Evolutionary conservation across 2,113 vertebrate genomes (phyloP).

Genomic region (Lepisosteus osseus): DNA sequence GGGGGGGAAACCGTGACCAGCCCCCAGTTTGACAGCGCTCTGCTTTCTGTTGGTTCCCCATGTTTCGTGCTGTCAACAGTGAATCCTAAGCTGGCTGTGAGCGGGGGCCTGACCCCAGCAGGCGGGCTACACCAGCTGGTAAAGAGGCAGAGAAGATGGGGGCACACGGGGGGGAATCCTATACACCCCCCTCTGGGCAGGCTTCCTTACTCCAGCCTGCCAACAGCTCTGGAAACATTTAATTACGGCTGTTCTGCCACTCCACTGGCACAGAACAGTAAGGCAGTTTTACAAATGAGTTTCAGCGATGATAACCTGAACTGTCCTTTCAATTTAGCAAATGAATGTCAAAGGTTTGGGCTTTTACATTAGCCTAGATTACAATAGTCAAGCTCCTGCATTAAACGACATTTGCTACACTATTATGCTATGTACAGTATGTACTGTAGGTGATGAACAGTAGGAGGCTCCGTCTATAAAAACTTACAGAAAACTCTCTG

Average conservation of each 20-base stretch:
- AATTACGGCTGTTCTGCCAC: constrained; percentile 5
- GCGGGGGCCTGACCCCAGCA: not conserved
- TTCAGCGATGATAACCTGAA: not conserved
- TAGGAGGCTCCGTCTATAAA: too few relatives aligned
- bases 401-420: too few relatives aligned
- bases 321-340: not conserved
- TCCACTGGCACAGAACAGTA: not conserved
- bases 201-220: not conserved
- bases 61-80: not conserved
- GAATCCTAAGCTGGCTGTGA: not conserved
- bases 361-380: too few relatives aligned
- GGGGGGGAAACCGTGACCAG: not conserved
- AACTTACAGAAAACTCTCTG: too few relatives aligned
- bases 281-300: not conserved
- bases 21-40: not conserved
- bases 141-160: not conserved
- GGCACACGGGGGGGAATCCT: too few relatives aligned
- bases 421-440: too few relatives aligned
- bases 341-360: too few relatives aligned
- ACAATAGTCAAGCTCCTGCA: too few relatives aligned
- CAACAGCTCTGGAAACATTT: constrained; percentile 17
- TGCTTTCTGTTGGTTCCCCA: not conserved
- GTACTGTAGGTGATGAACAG: too few relatives aligned
- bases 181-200: not conserved
- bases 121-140: not conserved